phyloP scores from a whole-genome alignment of 2,113 vertebrate species.

The Semnopithecus entellus region DNA sequence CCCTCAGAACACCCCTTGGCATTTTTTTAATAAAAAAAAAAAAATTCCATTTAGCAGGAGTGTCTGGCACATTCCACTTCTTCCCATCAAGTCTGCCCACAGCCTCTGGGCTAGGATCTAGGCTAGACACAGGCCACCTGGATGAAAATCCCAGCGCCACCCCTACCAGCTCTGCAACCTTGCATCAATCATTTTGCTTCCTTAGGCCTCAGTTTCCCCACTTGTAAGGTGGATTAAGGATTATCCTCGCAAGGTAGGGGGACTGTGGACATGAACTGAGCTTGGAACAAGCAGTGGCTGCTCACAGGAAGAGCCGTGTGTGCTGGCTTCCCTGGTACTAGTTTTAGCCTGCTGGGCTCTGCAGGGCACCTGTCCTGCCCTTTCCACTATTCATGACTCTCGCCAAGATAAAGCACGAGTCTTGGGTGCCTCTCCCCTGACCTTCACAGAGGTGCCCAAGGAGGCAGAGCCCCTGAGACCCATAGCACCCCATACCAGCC shows the following conservation, averaged over 20 bases:
- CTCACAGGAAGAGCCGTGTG: too few relatives aligned
- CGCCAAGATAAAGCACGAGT: background rate
- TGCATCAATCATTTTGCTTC: background rate
- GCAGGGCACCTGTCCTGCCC: background rate
- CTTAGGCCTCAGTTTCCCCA: background rate
- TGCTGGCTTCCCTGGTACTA: background rate
- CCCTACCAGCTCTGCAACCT: background rate
- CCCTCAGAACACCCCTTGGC: background rate
- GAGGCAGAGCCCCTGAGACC: background rate
- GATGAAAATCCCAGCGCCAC: background rate
- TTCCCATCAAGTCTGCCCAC: background rate
- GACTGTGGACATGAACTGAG: background rate
- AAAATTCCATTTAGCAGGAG: background rate
- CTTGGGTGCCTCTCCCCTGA: background rate
- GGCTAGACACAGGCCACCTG: background rate
- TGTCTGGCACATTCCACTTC: background rate
- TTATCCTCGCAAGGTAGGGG: too few relatives aligned
- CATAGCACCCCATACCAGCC: background rate
- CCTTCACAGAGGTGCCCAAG: background rate
- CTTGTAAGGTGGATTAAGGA: background rate
- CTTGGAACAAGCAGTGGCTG: too few relatives aligned
- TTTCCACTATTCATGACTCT: background rate
- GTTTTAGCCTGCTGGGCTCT: too few relatives aligned
- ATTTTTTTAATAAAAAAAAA: background rate
- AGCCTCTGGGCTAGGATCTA: background rate